Evolutionary conservation across 2,113 vertebrate genomes (phyloP).

Genomic region (Calidris pygmaea): DNA sequence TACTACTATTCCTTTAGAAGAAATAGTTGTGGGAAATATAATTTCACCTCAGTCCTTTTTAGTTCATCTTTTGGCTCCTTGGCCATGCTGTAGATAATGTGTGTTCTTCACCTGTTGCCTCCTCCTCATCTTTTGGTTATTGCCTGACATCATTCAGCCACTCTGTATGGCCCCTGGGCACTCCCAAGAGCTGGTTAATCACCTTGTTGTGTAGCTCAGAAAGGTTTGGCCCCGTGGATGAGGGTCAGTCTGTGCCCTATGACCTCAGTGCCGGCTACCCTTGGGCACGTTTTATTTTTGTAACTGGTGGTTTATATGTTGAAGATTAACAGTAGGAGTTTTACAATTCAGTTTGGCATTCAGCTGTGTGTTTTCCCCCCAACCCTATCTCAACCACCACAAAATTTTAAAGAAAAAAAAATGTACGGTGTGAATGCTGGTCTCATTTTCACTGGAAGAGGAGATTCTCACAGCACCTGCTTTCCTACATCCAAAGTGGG

Average conservation of each 20-base stretch:
- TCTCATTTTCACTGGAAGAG: not conserved
- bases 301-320: not conserved
- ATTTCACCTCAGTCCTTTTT: not conserved
- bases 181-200: not conserved
- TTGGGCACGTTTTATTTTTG: not conserved
- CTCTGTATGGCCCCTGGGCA: not conserved
- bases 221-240: not conserved
- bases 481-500: not conserved
- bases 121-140: not conserved
- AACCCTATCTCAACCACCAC: not conserved
- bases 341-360: not conserved
- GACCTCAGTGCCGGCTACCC: not conserved
- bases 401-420: not conserved
- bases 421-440: accelerated
- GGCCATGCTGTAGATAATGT: not conserved
- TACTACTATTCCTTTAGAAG: not conserved
- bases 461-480: not conserved
- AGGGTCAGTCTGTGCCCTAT: not conserved
- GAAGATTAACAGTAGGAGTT: not conserved
- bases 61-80: not conserved
- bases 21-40: not conserved
- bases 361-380: not conserved
- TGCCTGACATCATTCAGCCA: not conserved
- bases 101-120: not conserved
- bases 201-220: not conserved